Base-by-base conservation (phyloP, 2,113 vertebrate genomes). In the Bungarus multicinctus region DNA sequence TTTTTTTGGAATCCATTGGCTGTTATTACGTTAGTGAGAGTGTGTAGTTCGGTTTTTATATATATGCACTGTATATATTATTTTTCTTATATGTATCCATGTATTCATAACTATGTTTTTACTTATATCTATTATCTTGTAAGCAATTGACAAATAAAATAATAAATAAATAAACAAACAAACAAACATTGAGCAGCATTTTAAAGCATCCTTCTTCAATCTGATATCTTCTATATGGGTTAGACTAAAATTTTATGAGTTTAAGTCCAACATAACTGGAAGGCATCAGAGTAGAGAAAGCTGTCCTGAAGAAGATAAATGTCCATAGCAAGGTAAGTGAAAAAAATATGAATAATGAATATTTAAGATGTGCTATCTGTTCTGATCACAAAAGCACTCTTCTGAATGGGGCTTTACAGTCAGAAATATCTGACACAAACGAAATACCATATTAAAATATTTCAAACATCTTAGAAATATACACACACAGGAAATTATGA, bases 401-500 rank as follows among this genome's bases (percentile, higher is more conserved):
- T 85, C 47, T 54, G 23, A 22, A 55, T 52, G 18, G 30, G 50
- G 6, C 18, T 60, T 53, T 85, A 58, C 25, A 86, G 16, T 91
- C 34, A 64, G 45, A 89, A 93, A 86, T 93, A 93, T 89, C 10
- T 3, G 25, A 58, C 47, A 89, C 87, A 86, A 18, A 52, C 58
- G 10, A 69, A 89, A 93, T 58, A 39, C 18, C 3, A 54, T 53
- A 53, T n/a, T 86, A 89, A 93, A 93, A 86, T 52, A 64, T 89
- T 64, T 89, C 30, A n/a, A 85, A 54, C 18, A 22, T 34, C 23
- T 60, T 91, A 9, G 81, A 55, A 89, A n/a, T 16, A 60, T 1
- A 58, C 3, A 55, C 58, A 69, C 87, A 85, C 23, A n/a, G 74
- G 85, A 91, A 91, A 89, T 93, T 89, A 90, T 53, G 87, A 91